Conservation (phyloP, 92 coral and sea anemone genomes). For the Umimayanthus chanpuru region DNA sequence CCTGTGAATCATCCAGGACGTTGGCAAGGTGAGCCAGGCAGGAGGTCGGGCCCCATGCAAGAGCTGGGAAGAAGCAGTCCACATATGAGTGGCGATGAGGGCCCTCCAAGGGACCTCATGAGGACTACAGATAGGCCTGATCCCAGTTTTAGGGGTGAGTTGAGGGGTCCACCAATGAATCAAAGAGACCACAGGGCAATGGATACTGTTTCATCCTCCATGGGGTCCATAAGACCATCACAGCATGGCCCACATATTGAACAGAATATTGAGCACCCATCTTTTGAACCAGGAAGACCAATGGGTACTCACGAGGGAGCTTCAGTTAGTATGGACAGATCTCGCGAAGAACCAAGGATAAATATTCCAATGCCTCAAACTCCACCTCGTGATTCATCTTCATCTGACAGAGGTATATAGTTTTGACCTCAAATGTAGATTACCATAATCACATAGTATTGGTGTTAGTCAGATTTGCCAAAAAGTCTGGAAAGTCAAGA, state of each 20-base stretch:
- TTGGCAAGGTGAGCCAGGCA: conserved; percentile 31
- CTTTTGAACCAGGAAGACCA: conserved; percentile 56
- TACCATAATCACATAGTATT: not conserved
- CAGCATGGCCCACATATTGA: conserved; percentile 23
- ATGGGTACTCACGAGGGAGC: conserved; percentile 5
- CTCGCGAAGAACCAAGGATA: not conserved
- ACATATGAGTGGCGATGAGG: not conserved
- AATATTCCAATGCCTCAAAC: conserved; percentile 34
- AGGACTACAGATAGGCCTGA: conserved; percentile 15
- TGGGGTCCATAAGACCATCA: conserved; percentile 14
- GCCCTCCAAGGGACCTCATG: conserved; percentile 17
- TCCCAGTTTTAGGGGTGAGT: conserved; percentile 34
- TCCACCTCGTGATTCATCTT: conserved; percentile 35
- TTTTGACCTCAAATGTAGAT: not conserved
- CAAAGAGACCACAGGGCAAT: conserved; percentile 43
- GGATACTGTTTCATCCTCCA: conserved; percentile 16
- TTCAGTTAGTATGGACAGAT: not conserved
- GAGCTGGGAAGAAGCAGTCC: conserved; percentile 38
- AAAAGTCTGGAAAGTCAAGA: too few relatives aligned
- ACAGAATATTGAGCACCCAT: conserved; percentile 26
- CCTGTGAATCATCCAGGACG: conserved; percentile 10
- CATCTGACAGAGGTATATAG: conserved; percentile 31
- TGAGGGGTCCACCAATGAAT: conserved; percentile 58
- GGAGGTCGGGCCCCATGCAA: conserved; percentile 24
- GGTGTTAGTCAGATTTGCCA: not conserved